Conservation (phyloP, 2,888 invertebrate genomes). For the Drosophila rellima region DNA sequence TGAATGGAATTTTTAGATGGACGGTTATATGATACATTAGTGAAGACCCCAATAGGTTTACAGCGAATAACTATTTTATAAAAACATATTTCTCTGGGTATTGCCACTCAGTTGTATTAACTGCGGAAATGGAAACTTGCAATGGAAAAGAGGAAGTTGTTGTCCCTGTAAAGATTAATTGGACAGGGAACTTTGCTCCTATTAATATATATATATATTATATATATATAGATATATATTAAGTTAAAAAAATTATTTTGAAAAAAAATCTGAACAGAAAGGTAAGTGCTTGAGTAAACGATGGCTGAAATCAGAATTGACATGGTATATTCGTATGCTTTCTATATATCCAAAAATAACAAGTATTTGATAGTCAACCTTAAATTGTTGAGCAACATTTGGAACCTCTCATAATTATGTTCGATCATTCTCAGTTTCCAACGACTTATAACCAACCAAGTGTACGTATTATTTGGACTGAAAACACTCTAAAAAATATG, state of each 20-base stretch:
- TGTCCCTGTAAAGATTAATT: background rate
- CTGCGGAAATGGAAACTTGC: conserved; percentile 71
- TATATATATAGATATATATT: too few species aligned
- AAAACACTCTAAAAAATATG: conserved; percentile 18
- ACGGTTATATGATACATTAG: conserved; percentile 52
- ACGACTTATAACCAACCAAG: conserved; percentile 43
- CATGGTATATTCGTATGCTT: too few species aligned
- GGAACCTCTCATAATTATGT: conserved; percentile 5
- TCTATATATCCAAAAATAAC: background rate
- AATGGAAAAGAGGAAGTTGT: conserved; percentile 48
- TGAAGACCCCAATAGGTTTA: conserved; percentile 26
- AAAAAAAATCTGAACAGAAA: too few species aligned
- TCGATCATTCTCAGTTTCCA: conserved; percentile 22
- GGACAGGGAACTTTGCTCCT: too few species aligned
- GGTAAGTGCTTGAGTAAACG: too few species aligned
- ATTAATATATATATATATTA: too few species aligned
- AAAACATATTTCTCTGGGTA: conserved; percentile 33
- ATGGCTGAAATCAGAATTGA: too few species aligned
- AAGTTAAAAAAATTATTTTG: too few species aligned
- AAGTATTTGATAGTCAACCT: background rate
- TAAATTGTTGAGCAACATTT: background rate
- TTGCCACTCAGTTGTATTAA: conserved; percentile 42
- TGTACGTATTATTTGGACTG: conserved; percentile 70
- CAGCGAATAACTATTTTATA: conserved; percentile 26
- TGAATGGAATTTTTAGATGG: conserved; percentile 71